Evolutionary conservation across 92 coral and sea anemone species (phyloP), one percentile per base, ranked within the genome.

Genomic region (Epizoanthus ramosus): DNA sequence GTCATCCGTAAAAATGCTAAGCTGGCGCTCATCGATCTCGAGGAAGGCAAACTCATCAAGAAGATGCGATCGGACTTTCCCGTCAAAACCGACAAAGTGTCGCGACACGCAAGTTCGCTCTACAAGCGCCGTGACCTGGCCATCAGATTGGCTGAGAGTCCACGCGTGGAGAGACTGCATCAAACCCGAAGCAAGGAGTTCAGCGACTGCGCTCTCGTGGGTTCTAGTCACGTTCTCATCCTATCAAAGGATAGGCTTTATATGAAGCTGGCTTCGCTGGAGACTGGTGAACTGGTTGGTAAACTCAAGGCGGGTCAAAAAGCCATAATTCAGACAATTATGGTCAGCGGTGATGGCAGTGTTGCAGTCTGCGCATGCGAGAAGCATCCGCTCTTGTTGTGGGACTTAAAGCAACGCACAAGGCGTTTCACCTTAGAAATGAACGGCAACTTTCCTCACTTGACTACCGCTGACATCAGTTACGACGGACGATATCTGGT

Each of bases 91-190:
- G 94, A 95, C 73, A 94, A 91, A 68, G 91, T 97, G 47, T 92
- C 93, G 52, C 92, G 99, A 3, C 98, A 93, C 71, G 99, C 99
- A 52, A 97, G 99, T 81, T 97, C 99, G 50, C 76, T 97, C 54
- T 97, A 97, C 95, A 97, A 97, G 80, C 87, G 99, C 60, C 94
- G 99, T 24, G 98, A 97, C 64, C 88, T 97, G 45, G 98, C 99
- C 15, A 85, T 97, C 50, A 92, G 99, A 58, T 74, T 97, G 73
- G 94, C 98, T 71, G 98, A 97, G 73, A 93, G 98, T 67, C 98
- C 99, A 18, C 92, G 98, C 43, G 93, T 88, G 70, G 86, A 81
- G 65, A 86, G 97, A 33, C 88, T 84, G 43, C 83, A 87, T 19
- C 87, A 90, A 73, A 73, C 98, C 1, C 89, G 89, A 66, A 90